Conservation (phyloP, 2,113 vertebrate species). For the Hemichromis elongatus region DNA sequence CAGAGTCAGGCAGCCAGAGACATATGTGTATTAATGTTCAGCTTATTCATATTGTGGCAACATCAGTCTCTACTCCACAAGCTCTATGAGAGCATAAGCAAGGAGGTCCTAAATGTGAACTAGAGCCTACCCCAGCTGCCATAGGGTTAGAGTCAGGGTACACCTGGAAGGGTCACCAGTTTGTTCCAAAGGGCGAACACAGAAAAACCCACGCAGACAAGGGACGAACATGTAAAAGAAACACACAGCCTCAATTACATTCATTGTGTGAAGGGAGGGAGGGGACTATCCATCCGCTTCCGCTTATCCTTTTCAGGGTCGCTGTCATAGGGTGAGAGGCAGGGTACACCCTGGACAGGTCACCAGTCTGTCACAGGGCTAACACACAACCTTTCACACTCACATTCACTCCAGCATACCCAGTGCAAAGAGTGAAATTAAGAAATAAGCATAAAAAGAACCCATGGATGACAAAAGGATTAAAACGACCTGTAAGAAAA, state of each 20-base stretch:
- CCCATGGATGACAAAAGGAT: too few relatives aligned
- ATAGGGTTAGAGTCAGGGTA: neutral
- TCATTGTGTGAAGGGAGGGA: too few relatives aligned
- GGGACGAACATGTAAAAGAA: neutral
- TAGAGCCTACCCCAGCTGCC: neutral
- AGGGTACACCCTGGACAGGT: too few relatives aligned
- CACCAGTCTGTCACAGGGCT: too few relatives aligned
- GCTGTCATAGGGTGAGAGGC: too few relatives aligned
- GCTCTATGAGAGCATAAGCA: neutral
- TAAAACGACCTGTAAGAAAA: too few relatives aligned
- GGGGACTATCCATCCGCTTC: too few relatives aligned
- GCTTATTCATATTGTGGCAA: neutral
- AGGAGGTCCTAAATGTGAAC: neutral
- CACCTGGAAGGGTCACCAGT: fast-evolving
- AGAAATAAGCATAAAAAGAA: too few relatives aligned
- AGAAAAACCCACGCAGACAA: neutral
- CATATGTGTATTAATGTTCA: neutral
- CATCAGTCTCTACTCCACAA: neutral
- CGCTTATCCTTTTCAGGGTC: too few relatives aligned
- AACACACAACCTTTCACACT: too few relatives aligned
- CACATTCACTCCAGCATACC: too few relatives aligned
- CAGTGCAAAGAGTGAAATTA: too few relatives aligned
- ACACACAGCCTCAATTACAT: fast-evolving
- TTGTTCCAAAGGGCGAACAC: neutral
- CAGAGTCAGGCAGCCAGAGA: neutral